Base-by-base conservation (phyloP, 2,797 vertebrate species). In the Ataeniobius toweri region DNA sequence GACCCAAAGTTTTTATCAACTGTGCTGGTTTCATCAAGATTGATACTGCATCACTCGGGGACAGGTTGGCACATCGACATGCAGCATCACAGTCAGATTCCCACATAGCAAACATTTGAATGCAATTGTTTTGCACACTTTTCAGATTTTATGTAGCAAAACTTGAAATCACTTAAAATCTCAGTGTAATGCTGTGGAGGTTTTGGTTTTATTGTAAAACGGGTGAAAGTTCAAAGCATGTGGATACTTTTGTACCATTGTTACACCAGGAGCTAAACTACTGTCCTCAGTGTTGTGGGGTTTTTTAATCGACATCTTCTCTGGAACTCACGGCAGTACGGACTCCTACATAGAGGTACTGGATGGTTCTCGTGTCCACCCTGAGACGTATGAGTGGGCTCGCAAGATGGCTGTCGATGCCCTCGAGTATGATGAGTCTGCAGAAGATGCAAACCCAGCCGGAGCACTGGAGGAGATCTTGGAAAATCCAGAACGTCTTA, bases 11-110 rank as follows among this genome's bases (percentile, higher is more conserved):
- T 88, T 99, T 99, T 80, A 99, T 99, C 89, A 99, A 99, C 94
- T 99, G 98, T 58, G 98, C 98, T 9, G 98, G 98, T 81, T 99
- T 99, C 92, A 99, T 99, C 93, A 99, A 99, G 93, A 99, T 99
- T 0, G 98, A 99, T 95, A 99, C 98, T 0, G 97, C 98, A 0
- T 99, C 98, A 0, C 96, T 99, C 46, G 98, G 98, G 20, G 98
- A 99, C 95, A 99, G 98, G 98, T 99, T 68, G 71, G 86, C 85
- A 44, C 1, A 41, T 69, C 9, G 26, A 26, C 51, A 53, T 53
- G 16, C 51, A 55, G 6, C 18, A 46, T 46, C 9, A 46, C 48
- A 18, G 53, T 55, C 20, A 55, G 20, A 55, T 22, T 22, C 22
- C 20, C 53, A 18, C 50, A 51, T 4, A 10, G 46, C 46, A 48